A percentile compares a stretch with the other conserved stretches of the same genome.
Conservation (phyloP, 1,140 invertebrate species). For the Belonocnema kinseyi region DNA sequence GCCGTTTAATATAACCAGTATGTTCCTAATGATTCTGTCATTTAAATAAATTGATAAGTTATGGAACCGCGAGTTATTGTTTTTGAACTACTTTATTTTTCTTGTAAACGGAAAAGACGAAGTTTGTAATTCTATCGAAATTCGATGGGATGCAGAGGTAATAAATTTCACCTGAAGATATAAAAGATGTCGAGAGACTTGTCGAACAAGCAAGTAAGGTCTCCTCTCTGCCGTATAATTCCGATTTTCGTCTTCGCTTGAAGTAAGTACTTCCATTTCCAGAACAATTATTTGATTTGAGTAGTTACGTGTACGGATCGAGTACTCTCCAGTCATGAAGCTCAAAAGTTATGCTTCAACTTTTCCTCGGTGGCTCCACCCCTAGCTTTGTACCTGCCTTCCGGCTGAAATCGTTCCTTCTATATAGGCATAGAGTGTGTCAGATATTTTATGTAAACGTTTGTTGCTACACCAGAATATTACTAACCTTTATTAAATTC, state of each 20-base stretch:
- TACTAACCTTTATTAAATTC: not conserved
- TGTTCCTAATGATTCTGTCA: too few species aligned
- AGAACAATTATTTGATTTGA: slow-evolving; percentile 30
- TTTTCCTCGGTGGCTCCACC: slow-evolving; percentile 10
- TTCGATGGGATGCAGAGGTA: not conserved
- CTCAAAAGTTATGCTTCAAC: slow-evolving; percentile 23
- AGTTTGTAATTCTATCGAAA: slow-evolving; percentile 21
- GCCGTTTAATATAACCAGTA: too few species aligned
- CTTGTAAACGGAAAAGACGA: slow-evolving; percentile 11
- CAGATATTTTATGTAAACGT: not conserved
- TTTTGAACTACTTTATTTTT: slow-evolving; percentile 18
- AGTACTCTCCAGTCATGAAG: slow-evolving; percentile 28
- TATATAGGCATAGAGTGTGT: not conserved
- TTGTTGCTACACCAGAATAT: not conserved
- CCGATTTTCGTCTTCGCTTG: slow-evolving; percentile 29
- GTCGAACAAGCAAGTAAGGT: slow-evolving; percentile 21
- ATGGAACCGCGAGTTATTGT: not conserved
- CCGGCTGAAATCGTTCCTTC: slow-evolving; percentile 9
- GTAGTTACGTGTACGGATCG: slow-evolving; percentile 8
- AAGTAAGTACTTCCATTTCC: slow-evolving; percentile 29
- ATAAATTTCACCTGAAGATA: slow-evolving; percentile 13
- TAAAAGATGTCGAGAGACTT: slow-evolving; percentile 24
- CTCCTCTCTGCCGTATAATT: slow-evolving; percentile 21
- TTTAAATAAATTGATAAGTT: not conserved
- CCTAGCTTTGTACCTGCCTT: slow-evolving; percentile 7